A percentile compares a stretch with the other conserved stretches of the same genome.
phyloP scores from a whole-genome alignment of 2,797 vertebrate genomes.

The Gymnothorax javanicus region DNA sequence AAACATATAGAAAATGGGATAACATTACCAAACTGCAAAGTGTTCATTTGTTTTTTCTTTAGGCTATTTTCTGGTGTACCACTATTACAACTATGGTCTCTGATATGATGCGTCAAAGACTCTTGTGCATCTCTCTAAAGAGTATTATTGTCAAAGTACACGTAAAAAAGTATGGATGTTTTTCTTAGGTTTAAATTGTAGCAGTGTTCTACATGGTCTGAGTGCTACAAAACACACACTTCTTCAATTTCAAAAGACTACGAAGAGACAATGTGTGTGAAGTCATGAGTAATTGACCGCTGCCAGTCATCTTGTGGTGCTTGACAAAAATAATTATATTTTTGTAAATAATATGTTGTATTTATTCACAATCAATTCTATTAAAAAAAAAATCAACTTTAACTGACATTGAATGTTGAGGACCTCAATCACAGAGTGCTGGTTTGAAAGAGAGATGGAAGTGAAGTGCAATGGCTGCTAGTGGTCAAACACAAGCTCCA shows the following conservation, averaged over 20 bases:
- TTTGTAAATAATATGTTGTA: too few relatives aligned
- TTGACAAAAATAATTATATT: not conserved
- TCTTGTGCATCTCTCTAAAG: not conserved
- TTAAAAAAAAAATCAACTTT: not conserved
- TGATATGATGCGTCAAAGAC: not conserved
- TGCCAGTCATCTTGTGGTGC: not conserved
- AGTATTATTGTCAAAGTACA: not conserved
- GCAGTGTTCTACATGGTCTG: not conserved
- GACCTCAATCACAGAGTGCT: too few relatives aligned
- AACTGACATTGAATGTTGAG: not conserved
- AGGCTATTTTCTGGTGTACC: not conserved
- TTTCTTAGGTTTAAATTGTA: not conserved
- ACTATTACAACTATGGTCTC: not conserved
- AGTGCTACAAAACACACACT: too few relatives aligned
- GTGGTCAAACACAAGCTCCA: constrained; percentile 14
- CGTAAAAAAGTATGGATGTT: not conserved
- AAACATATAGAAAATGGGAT: not conserved
- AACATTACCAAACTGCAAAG: not conserved
- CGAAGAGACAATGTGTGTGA: not conserved
- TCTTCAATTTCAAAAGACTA: not conserved
- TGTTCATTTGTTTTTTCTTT: not conserved
- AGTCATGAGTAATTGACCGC: not conserved
- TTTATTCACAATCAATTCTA: not conserved
- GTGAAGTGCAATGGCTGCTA: not conserved
- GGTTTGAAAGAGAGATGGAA: not conserved